Base-by-base conservation (phyloP, 2,113 vertebrate genomes). In the Cavia porcellus region DNA sequence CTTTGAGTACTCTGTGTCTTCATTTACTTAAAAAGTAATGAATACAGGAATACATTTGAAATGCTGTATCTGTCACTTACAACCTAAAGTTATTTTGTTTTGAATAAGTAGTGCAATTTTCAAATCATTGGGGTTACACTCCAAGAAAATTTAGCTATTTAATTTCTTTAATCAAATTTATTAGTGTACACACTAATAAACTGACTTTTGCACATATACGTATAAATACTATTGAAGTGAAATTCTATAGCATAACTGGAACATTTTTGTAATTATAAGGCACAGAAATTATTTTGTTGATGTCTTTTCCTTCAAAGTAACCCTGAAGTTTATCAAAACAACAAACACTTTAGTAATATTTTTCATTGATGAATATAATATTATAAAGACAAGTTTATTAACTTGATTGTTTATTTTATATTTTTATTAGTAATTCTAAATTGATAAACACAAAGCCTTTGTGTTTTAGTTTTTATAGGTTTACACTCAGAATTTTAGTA, bases 21-120 rank as follows among this genome's bases (percentile, higher is more conserved):
- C 35, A 83, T 55, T 35, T 68, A 83, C 17, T 79, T 92, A 57
- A 83, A 59, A 89, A 47, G 0, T 50, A 42, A 61, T 22, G 3
- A 90, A 38, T 80, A 25, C 52, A 35, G 10, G 4, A 86, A 52
- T 74, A 85, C 83, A 77, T 86, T 20, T 62, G 35, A 97, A 95
- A 89, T 72, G 17, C 1, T 86, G 7, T 8, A 42, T 83, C n/a
- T 45, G 68, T 62, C 22, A n/a, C 7, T 30, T 38, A 19, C 17
- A n/a, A n/a, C 15, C 15, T n/a, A 19, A 70, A 70, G 35, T 22
- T 35, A 4, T 11, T 77, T 86, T 82, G 74, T 91, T 19, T 52
- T 68, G 42, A 8, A 47, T 74, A 96, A 79, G 1, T 66, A 87
- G 74, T 38, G 15, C 17, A 83, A 15, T 28, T 95, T 90, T 93